phyloP scores from a whole-genome alignment of 2,888 invertebrate genomes.

The Timema cristinae region DNA sequence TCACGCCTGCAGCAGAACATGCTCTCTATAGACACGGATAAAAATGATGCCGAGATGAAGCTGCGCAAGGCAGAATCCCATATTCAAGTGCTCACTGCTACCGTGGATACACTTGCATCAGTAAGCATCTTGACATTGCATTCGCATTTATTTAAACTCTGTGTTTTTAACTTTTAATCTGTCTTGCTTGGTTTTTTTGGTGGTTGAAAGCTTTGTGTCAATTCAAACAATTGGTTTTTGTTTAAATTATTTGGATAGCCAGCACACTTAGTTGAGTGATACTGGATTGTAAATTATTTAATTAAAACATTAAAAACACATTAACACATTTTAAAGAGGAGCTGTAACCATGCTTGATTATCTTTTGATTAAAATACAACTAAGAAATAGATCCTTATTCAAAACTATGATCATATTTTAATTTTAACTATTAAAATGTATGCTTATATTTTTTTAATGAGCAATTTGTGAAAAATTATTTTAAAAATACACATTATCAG shows the following conservation, averaged over 20 bases:
- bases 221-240: too few relatives aligned
- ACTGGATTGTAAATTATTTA: too few relatives aligned
- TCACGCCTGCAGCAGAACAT: constrained; percentile 24
- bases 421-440: too few relatives aligned
- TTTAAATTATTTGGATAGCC: too few relatives aligned
- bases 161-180: not conserved
- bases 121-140: constrained; percentile 14
- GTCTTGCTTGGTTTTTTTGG: not conserved
- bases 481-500: not conserved
- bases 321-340: too few relatives aligned
- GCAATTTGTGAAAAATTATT: not conserved
- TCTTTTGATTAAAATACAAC: too few relatives aligned
- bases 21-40: constrained; percentile 23
- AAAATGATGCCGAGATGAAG: constrained; percentile 18
- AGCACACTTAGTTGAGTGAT: too few relatives aligned
- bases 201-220: too few relatives aligned
- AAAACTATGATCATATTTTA: too few relatives aligned
- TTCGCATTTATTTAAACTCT: not conserved
- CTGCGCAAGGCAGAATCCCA: constrained; percentile 25
- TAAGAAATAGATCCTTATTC: too few relatives aligned
- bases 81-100: constrained; percentile 25
- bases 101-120: constrained; percentile 17
- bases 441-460: constrained; percentile 2
- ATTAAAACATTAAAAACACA: too few relatives aligned
- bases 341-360: too few relatives aligned